phyloP scores from a whole-genome alignment of 2,797 vertebrate genomes.

The Macroramphosus scolopax region DNA sequence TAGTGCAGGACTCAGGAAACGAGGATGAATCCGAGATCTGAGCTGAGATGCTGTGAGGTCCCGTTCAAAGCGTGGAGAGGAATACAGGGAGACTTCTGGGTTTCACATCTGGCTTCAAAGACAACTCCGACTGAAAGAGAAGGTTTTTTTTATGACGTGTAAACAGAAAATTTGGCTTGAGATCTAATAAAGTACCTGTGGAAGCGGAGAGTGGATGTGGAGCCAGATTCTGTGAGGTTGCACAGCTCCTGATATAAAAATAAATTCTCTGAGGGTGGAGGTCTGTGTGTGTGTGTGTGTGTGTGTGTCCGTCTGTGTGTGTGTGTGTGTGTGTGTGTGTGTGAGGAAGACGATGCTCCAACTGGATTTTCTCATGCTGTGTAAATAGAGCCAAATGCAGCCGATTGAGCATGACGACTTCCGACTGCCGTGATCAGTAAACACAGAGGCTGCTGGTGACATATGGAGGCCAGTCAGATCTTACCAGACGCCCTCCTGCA shows the following conservation, averaged over 20 bases:
- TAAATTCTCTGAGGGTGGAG: neutral
- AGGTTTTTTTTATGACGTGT: constrained; percentile 17
- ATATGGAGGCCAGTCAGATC: no score
- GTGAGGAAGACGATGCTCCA: constrained; percentile 17
- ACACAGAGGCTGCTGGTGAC: no score
- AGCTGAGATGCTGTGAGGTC: constrained; percentile 24
- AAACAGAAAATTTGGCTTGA: constrained; percentile 13
- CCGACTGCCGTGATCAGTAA: no score
- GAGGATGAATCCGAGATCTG: constrained; percentile 54
- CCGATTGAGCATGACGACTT: constrained; percentile 22
- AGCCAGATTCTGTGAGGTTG: constrained; percentile 9
- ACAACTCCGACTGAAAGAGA: constrained; percentile 2
- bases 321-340: no score
- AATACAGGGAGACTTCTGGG: constrained; percentile 24
- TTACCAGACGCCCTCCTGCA: no score
- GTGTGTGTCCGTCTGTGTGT: no score
- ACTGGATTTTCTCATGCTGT: constrained; percentile 19
- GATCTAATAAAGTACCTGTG: constrained; percentile 20
- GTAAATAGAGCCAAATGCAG: constrained; percentile 28
- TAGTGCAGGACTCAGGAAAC: constrained; percentile 39
- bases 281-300: no score
- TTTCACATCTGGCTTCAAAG: constrained; percentile 45
- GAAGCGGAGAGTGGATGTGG: constrained; percentile 17
- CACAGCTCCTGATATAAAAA: constrained; percentile 9
- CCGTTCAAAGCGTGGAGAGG: constrained; percentile 27